Percentiles rank a stretch among this genome's conserved stretches.
Conservation (phyloP, 2,113 vertebrate genomes). For the Sinocyclocheilus maitianheensis region DNA sequence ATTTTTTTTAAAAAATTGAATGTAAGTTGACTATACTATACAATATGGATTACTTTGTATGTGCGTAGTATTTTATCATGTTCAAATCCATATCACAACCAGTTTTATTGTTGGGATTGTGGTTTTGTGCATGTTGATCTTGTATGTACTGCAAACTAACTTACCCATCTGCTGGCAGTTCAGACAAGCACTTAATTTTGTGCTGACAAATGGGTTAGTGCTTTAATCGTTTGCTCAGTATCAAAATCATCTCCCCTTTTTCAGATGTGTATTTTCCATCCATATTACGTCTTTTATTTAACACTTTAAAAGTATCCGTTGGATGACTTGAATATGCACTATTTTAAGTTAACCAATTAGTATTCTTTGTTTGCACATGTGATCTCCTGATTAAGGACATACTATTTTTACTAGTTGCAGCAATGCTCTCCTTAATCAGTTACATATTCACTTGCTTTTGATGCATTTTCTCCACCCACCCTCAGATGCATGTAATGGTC, state of each 20-base stretch:
- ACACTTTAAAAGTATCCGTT: background rate
- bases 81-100: slow-evolving; percentile 10
- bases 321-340: background rate
- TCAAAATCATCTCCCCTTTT: slow-evolving; percentile 50
- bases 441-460: background rate
- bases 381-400: background rate
- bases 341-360: too few relatives aligned
- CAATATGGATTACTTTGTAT: background rate
- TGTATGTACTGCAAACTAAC: background rate
- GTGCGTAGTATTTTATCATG: slow-evolving; percentile 6
- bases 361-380: background rate
- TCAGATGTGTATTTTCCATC: slow-evolving; percentile 19
- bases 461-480: background rate
- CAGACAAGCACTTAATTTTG: slow-evolving; percentile 39
- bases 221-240: slow-evolving; percentile 66
- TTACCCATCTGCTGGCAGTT: background rate
- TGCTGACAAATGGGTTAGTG: slow-evolving; percentile 65
- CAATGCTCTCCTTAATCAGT: background rate
- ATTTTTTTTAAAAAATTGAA: background rate
- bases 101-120: background rate
- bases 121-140: slow-evolving; percentile 10
- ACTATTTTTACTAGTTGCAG: background rate
- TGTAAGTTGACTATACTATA: background rate
- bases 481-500: background rate
- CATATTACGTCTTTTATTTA: background rate